Percentiles rank a stretch among this genome's conserved stretches.
These are phyloP conservation scores for Scotopteryx bipunctaria DNA, from an alignment of 2,888 invertebrate species.

Conservation along the genomic window DNA sequence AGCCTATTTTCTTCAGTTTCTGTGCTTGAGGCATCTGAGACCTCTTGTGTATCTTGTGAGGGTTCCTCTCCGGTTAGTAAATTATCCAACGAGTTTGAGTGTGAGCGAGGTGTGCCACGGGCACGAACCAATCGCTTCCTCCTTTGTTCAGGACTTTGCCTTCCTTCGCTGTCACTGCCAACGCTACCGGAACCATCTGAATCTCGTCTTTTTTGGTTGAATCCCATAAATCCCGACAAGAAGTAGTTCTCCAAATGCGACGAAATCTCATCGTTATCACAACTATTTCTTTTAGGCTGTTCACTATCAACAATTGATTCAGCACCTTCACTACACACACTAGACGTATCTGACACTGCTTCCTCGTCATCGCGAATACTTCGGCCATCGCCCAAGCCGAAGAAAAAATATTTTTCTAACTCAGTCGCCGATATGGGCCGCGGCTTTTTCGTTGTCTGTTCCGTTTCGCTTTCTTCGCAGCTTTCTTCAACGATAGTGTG, in stretches of 20 bases:
- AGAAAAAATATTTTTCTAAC: conserved; percentile 95
- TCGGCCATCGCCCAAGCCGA: conserved; percentile 90
- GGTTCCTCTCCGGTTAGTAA: conserved; percentile 86
- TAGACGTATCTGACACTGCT: conserved; percentile 91
- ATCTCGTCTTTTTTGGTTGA: conserved; percentile 89
- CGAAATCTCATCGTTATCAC: conserved; percentile 89
- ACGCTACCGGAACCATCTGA: conserved; percentile 94
- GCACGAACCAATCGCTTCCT: conserved; percentile 91
- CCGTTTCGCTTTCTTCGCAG: conserved; percentile 95
- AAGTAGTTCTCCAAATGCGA: conserved; percentile 95
- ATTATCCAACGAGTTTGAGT: conserved; percentile 92
- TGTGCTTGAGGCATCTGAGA: conserved; percentile 90
- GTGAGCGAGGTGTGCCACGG: conserved; percentile 91
- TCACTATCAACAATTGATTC: conserved; percentile 88
- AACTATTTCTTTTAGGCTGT: conserved; percentile 73
- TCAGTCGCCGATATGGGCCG: conserved; percentile 91
- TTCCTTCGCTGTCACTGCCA: conserved; percentile 95
- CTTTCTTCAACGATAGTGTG: conserved; percentile 97
- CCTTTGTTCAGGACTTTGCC: conserved; percentile 93
- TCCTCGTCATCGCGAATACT: conserved; percentile 84
- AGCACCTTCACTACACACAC: conserved; percentile 92
- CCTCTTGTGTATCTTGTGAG: conserved; percentile 80
- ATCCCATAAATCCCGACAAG: conserved; percentile 92
- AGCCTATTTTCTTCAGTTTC: conserved; percentile 86
- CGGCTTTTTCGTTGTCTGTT: conserved; percentile 84